phyloP scores from a whole-genome alignment of 2,113 vertebrate genomes.

The Ictalurus punctatus region DNA sequence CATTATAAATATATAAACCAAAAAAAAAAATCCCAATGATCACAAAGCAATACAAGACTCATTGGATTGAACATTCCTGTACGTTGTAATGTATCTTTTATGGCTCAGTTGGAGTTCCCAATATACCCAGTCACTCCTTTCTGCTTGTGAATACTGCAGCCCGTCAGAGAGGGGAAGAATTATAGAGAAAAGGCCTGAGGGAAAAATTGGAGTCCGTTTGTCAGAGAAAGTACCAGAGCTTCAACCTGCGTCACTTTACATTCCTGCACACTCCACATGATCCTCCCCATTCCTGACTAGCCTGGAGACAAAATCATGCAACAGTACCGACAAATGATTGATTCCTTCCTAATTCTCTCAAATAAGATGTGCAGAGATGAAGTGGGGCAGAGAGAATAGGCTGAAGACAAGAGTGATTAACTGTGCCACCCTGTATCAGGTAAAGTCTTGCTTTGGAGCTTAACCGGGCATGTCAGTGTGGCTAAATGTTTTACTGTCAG shows the following conservation, averaged over 20 bases:
- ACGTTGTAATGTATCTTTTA: conserved; percentile 16
- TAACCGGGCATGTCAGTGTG: conserved; percentile 80
- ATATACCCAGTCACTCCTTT: conserved; percentile 11
- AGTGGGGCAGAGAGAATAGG: conserved; percentile 67
- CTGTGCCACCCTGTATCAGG: conserved; percentile 86
- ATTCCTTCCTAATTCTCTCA: conserved; percentile 79
- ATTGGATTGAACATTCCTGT: background rate
- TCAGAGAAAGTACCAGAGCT: conserved; percentile 70
- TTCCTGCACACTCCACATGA: conserved; percentile 67
- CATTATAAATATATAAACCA: background rate
- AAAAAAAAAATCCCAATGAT: background rate
- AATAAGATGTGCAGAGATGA: conserved; percentile 76
- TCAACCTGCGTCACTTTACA: conserved; percentile 78
- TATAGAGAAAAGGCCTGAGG: conserved; percentile 44
- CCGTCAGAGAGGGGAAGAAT: conserved; percentile 33
- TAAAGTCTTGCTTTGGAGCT: conserved; percentile 78
- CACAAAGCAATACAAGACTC: background rate
- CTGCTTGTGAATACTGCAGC: conserved; percentile 42
- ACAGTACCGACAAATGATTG: conserved; percentile 82
- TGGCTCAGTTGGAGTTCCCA: conserved; percentile 11
- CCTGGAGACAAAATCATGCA: conserved; percentile 65
- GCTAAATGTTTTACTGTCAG: conserved; percentile 71
- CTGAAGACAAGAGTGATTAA: conserved; percentile 73
- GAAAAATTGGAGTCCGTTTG: conserved; percentile 63
- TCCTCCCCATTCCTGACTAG: conserved; percentile 55